Evolutionary conservation across 2,888 invertebrate species (phyloP), one percentile per base, ranked within the genome.

Genomic region (Ceriagrion tenellum): DNA sequence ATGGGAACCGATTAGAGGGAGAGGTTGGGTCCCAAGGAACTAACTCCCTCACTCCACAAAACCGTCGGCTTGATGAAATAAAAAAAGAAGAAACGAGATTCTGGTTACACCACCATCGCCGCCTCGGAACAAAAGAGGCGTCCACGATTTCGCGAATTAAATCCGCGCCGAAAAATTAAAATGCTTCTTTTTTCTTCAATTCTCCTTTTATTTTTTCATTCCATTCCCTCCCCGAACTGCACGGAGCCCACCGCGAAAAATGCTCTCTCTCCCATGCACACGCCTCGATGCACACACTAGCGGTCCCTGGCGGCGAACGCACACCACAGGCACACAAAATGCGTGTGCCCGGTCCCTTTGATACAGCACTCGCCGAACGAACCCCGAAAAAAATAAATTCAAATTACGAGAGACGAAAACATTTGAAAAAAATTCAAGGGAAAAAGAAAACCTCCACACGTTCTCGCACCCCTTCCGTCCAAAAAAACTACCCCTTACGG

Each of bases 51-150:
- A 81, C 81, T 35, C 35, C 81, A 81, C 81, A 18, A 81, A 35
- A 12, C 81, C 12, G 35, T 20, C 30, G 81, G 81, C 35, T 81
- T 35, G 81, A 81, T 35, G 81, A 35, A 69, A 35, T 35, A 35
- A 35, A 35, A 81, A 81, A 35, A 35, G 18, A 81, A 18, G 81
- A 35, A 81, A 16, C n/a, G 26, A 81, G 35, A 30, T 35, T 18
- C 81, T 81, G 81, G 81, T 81, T 81, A 81, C 81, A 81, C 81
- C 81, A 35, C 81, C 81, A 35, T 81, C 81, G 81, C 81, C 81
- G 81, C 81, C 81, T 81, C 81, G 81, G 35, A 81, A 81, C 81
- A 81, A 81, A 81, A 81, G 81, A 81, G 81, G 69, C 69, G 69
- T 26, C 69, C 26, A 69, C 69, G 69, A 69, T 69, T 69, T 69